Evolutionary conservation across 2,113 vertebrate species (phyloP), one percentile per base, ranked within the genome.

Genomic region (Saccopteryx leptura): DNA sequence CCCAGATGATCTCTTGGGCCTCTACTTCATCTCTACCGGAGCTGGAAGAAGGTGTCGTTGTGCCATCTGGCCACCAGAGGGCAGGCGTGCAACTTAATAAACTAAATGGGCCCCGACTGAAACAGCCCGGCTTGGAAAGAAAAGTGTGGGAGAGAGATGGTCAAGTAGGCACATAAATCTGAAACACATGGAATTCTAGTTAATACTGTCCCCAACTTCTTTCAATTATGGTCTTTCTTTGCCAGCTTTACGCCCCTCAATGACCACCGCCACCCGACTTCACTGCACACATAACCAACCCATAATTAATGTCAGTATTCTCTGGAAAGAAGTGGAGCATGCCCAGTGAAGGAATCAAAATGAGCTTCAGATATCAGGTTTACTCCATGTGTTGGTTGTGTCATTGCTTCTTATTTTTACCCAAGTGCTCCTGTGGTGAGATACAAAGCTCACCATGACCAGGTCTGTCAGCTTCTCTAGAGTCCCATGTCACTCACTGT

Each of bases 11-110:
- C 46, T 65, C 63, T 21, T 23, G 26, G 46, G 1, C n/a, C 52
- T 87, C 58, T 9, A 46, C 31, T 71, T 12, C 2, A 1, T 33
- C 82, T 8, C 68, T 65, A 12, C 8, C 0, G 0, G 46, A 46
- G 9, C 48, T 0, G n/a, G 19, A 7, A 12, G 10, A 72, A 39
- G 7, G 31, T 4, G 24, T 60, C 86, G 52, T 88, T 46, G 31
- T 10, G 2, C 4, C 23, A 33, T 52, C 5, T 74, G 71, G 68
- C 96, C 97, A 96, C 94, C 80, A 98, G 97, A 24, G 61, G 50
- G 75, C 92, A 85, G 39, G n/a, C 50, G 54, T 91, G 75, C 75
- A 69, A 86, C 17, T 95, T 83, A 60, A 68, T 75, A 69, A 80
- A 5, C 17, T 19, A 61, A 39, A 58, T 26, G 21, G 18, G 46